Base-by-base conservation (phyloP, 2,113 vertebrate species). In the Clupea harengus region DNA sequence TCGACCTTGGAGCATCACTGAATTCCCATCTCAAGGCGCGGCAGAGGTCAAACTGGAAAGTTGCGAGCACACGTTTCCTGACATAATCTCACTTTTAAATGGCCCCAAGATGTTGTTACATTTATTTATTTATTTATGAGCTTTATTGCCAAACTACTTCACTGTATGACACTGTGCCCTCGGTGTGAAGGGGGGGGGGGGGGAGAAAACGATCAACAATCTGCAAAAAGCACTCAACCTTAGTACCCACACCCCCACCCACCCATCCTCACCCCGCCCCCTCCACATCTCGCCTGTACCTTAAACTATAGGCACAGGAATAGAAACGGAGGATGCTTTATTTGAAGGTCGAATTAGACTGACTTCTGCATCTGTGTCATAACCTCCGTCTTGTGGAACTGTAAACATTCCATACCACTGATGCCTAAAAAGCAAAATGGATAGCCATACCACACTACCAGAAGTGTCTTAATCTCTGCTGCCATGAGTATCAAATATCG, bases 401-500 rank as follows among this genome's bases (percentile, higher is more conserved):
- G 60, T 81, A 88, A 85, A 86, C 45, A n/a, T 82, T 87, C 15
- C 85, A 83, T 45, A 45, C n/a, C 72, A 45, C 88, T 86, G 85
- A 83, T 80, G 72, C 52, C 46, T 49, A 44, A 45, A 57, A 64
- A 82, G n/a, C 67, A 81, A 81, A 81, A 81, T 82, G 78, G 82
- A 46, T 18, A 20, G 60, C 85, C 78, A 87, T 57, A 88, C 17
- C 52, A 88, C 87, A 87, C 91, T 91, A 92, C 92, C 91, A 86
- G 28, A 78, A 78, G 86, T 64, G 85, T 83, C 49, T 46, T 50
- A n/a, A 81, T 83, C 85, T 67, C 83, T 80, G 57, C 47, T 67
- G 54, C 82, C 67, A 11, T 28, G 88, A 91, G 92, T 94, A 91
- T 93, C 93, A 94, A 94, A 95, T 94, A 95, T 88, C 84, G 91